Evolutionary conservation across 2,888 invertebrate genomes (phyloP).

Genomic region (Pammene aurita): DNA sequence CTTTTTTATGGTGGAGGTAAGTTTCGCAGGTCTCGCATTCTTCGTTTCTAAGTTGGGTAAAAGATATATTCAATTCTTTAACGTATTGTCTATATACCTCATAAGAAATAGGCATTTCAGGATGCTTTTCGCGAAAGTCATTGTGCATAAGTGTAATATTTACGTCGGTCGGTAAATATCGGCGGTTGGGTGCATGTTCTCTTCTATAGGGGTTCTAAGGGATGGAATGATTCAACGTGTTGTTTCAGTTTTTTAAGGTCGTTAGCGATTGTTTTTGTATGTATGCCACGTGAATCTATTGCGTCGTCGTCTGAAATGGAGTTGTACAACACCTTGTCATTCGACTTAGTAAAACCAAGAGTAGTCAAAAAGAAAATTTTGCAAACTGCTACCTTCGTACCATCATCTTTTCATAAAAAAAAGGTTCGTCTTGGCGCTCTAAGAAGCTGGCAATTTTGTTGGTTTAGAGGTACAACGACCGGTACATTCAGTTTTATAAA

Average conservation of each 20-base stretch:
- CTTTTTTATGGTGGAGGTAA: slow-evolving; percentile 41
- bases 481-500: background rate
- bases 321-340: background rate
- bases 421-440: background rate
- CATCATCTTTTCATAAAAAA: background rate
- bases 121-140: slow-evolving; percentile 41
- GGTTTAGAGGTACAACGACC: background rate
- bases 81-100: slow-evolving; percentile 44
- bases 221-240: slow-evolving; percentile 47
- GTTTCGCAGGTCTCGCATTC: slow-evolving; percentile 46
- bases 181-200: slow-evolving; percentile 46
- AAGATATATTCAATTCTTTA: slow-evolving; percentile 46
- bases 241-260: slow-evolving; percentile 43
- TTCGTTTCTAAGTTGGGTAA: slow-evolving; percentile 46
- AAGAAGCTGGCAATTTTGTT: background rate
- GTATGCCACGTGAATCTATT: slow-evolving; percentile 37
- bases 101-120: slow-evolving; percentile 35
- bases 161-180: slow-evolving; percentile 45
- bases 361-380: background rate
- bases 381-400: background rate
- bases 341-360: background rate
- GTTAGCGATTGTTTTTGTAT: slow-evolving; percentile 43
- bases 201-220: slow-evolving; percentile 45
- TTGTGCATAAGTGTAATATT: slow-evolving; percentile 45
- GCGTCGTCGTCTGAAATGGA: background rate